phyloP scores from a whole-genome alignment of 2,113 vertebrate genomes.

The Thermophis baileyi region DNA sequence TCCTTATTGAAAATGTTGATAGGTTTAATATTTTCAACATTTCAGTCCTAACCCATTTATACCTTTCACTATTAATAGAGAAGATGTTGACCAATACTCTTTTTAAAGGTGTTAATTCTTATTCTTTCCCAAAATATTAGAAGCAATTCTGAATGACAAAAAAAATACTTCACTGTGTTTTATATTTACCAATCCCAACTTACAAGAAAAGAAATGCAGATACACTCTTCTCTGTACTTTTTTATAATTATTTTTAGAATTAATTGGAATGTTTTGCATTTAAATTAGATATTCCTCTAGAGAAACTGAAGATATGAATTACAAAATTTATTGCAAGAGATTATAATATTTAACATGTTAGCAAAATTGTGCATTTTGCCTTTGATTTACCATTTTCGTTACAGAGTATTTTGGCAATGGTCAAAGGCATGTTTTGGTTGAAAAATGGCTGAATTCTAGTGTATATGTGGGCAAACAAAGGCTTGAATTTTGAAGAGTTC shows the following conservation, averaged over 20 bases:
- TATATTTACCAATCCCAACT: background rate
- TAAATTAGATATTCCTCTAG: background rate
- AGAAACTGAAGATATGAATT: conserved; percentile 35
- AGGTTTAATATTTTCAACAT: background rate
- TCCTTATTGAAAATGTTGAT: background rate
- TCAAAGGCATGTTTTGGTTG: conserved; percentile 23
- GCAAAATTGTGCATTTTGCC: conserved; percentile 17
- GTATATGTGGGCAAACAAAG: background rate
- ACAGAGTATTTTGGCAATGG: background rate
- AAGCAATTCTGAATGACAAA: background rate
- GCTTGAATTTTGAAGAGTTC: conserved; percentile 30
- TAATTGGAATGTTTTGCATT: background rate
- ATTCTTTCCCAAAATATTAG: background rate
- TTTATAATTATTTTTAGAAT: background rate
- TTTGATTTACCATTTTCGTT: conserved; percentile 7
- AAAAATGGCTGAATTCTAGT: conserved; percentile 26
- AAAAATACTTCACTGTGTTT: background rate
- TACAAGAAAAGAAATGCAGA: background rate
- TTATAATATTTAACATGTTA: conserved; percentile 52
- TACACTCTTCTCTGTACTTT: background rate
- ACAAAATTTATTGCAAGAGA: conserved; percentile 31
- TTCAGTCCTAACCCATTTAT: background rate
- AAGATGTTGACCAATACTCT: background rate
- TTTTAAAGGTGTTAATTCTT: rapidly evolving
- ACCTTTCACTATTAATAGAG: rapidly evolving